Evolutionary conservation across 2,113 vertebrate genomes (phyloP), one percentile per base, ranked within the genome.

Genomic region (Brachypteracias leptosomus): DNA sequence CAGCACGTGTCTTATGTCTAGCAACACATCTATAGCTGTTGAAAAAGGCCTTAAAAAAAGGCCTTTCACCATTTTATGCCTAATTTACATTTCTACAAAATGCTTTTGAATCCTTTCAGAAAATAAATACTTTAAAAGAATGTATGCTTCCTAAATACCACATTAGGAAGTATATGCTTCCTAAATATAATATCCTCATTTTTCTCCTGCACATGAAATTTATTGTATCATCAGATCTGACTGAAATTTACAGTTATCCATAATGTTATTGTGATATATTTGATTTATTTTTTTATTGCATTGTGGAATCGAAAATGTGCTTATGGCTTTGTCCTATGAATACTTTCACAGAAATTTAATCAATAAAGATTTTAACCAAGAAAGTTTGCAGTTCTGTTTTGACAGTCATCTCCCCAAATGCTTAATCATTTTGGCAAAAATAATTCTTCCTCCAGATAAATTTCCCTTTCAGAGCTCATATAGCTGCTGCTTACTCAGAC

Each of bases 401-500:
- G 95, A 91, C 72, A 92, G 59, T 91, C 61, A 14, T 90, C 38
- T 95, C 52, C 74, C 57, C 44, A 81, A 85, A 95, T 89, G 58
- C 76, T 95, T 96, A 84, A 97, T 96, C 81, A 85, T 88, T 92
- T 93, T 89, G 61, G 85, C 72, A 96, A 95, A 95, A 97, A 93
- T 94, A 71, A 67, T 93, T 91, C 95, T 94, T 91, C 29, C 55
- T 80, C 47, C 52, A 92, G 88, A 96, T 75, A 87, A 92, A 90
- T 92, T 90, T 90, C 52, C 66, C 80, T 94, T 94, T 95, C 95
- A 89, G 35, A 89, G 25, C 47, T 93, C 52, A 49, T 94, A 67
- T 31, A 88, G 82, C 68, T 90, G 70, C 90, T 90, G 66, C 95
- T 90, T 74, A 77, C 47, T 93, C 79, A 88, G 72, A 72, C 36